These are phyloP conservation scores for Hyposoter didymator DNA, from an alignment of 2,888 invertebrate species.

Conservation along the genomic window DNA sequence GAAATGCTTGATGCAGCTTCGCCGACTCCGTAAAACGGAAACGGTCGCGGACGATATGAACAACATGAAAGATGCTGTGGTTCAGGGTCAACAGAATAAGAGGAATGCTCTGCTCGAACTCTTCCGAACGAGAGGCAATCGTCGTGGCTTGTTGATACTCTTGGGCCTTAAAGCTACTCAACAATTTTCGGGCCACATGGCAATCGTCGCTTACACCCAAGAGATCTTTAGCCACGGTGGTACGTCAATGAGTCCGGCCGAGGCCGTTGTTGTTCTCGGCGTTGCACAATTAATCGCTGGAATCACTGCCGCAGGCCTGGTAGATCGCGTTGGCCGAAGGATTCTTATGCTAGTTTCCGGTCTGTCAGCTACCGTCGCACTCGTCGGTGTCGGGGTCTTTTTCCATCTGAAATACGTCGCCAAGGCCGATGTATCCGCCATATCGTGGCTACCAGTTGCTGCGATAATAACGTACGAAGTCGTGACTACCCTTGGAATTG, in stretches of 20 bases:
- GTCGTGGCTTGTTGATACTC: constrained; percentile 86
- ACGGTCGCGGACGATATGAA: constrained; percentile 86
- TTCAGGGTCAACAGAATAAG: constrained; percentile 85
- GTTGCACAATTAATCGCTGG: constrained; percentile 86
- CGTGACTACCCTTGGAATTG: constrained; percentile 87
- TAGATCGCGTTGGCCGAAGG: constrained; percentile 87
- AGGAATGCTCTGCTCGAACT: constrained; percentile 85
- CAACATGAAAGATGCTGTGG: constrained; percentile 85
- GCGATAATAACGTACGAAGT: constrained; percentile 87
- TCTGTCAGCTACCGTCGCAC: constrained; percentile 85
- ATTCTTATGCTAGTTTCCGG: constrained; percentile 87
- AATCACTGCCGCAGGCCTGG: constrained; percentile 86
- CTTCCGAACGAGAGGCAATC: constrained; percentile 85
- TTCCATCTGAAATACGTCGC: constrained; percentile 86
- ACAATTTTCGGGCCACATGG: constrained; percentile 88
- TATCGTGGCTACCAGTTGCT: constrained; percentile 86
- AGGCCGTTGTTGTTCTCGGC: constrained; percentile 86
- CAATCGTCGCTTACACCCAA: constrained; percentile 86
- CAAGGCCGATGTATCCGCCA: constrained; percentile 84
- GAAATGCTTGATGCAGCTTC: constrained; percentile 86
- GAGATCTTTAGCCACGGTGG: constrained; percentile 87
- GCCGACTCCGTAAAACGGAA: constrained; percentile 84
- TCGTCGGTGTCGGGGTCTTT: constrained; percentile 86
- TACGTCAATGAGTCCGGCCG: constrained; percentile 84
- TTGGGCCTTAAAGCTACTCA: constrained; percentile 87